Conservation (phyloP, 1,140 invertebrate species). For the Babylonia areolata region DNA sequence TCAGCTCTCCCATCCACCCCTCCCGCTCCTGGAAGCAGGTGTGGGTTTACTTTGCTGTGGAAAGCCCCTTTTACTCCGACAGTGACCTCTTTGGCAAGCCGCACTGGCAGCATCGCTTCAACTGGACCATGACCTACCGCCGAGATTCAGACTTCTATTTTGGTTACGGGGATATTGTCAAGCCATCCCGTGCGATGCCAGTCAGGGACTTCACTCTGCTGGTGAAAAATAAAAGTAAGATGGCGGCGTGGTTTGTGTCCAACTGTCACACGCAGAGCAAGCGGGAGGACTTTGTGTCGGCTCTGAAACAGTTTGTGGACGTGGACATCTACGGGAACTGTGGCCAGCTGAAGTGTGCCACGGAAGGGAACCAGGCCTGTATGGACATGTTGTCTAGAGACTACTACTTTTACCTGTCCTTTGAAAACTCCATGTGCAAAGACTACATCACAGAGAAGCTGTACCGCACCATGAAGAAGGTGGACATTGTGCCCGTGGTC, state of each 20-base stretch:
- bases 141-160: conserved; percentile 77
- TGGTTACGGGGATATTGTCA: conserved; percentile 45
- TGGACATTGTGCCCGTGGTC: conserved; percentile 82
- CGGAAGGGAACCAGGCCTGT: conserved; percentile 40
- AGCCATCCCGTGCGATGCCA: background rate
- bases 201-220: background rate
- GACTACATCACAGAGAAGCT: conserved; percentile 99
- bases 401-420: conserved; percentile 75
- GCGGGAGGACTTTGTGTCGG: conserved; percentile 78
- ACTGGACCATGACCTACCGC: conserved; percentile 87
- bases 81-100: conserved; percentile 14
- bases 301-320: conserved; percentile 78
- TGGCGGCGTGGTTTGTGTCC: conserved; percentile 81
- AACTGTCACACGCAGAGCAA: conserved; percentile 79
- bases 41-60: conserved; percentile 53
- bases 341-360: conserved; percentile 51
- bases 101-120: conserved; percentile 76
- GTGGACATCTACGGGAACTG: conserved; percentile 84
- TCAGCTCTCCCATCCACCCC: background rate
- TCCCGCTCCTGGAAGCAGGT: conserved; percentile 30
- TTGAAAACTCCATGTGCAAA: conserved; percentile 92
- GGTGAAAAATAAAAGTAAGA: conserved; percentile 39
- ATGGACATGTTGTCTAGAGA: conserved; percentile 48
- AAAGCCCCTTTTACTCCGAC: conserved; percentile 33
- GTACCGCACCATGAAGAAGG: conserved; percentile 77